phyloP scores from a whole-genome alignment of 2,113 vertebrate species.

The Heteronetta atricapilla region DNA sequence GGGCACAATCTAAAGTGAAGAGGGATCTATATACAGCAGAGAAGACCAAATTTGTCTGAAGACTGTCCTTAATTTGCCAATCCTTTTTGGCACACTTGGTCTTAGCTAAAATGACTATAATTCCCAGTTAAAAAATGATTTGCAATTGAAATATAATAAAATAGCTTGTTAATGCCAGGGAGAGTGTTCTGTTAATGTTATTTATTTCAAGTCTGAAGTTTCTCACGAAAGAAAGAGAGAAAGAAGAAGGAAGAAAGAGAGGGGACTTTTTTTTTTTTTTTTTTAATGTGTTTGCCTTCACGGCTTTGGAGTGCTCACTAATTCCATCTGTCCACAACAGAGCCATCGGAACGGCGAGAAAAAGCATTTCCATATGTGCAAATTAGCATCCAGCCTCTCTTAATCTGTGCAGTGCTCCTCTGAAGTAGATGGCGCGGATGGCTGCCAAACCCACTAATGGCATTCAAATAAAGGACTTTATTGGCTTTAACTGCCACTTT shows the following conservation, averaged over 20 bases:
- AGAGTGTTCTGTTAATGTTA: conserved; percentile 24
- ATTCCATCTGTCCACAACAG: conserved; percentile 99
- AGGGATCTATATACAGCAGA: neutral
- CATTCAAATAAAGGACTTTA: conserved; percentile 82
- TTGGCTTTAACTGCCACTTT: conserved; percentile 72
- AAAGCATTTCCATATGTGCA: conserved; percentile 99
- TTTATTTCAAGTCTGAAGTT: conserved; percentile 59
- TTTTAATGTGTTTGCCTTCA: conserved; percentile 94
- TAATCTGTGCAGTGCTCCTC: conserved; percentile 84
- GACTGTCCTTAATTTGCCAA: conserved; percentile 1
- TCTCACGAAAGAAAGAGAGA: conserved; percentile 17
- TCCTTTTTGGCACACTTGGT: neutral
- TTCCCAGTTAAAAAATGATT: neutral
- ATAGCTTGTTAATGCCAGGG: conserved; percentile 58
- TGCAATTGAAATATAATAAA: conserved; percentile 62
- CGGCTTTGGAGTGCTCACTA: conserved; percentile 92
- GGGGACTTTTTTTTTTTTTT: conserved; percentile 56
- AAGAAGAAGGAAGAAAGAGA: neutral
- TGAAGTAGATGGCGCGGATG: conserved; percentile 82
- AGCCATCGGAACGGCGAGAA: conserved; percentile 89
- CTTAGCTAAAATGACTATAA: neutral
- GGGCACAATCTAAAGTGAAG: neutral
- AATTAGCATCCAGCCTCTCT: conserved; percentile 91
- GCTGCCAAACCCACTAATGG: conserved; percentile 89
- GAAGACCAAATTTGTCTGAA: conserved; percentile 13